Percentiles rank a stretch among this genome's conserved stretches.
phyloP scores from a whole-genome alignment of 92 coral and sea anemone genomes.

The Phenganax stokvisi region DNA sequence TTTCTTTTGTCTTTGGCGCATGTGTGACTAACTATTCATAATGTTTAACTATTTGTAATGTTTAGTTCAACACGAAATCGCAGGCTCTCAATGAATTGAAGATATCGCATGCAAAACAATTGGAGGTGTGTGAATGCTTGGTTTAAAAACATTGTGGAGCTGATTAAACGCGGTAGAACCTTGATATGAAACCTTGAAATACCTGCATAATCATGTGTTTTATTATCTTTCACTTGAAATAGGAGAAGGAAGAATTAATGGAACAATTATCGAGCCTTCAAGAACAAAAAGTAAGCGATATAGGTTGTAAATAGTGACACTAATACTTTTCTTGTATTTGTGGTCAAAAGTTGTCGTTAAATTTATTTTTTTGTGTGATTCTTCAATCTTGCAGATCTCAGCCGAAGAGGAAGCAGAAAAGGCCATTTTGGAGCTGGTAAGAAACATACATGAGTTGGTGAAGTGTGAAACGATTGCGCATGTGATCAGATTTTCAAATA shows the following conservation, averaged over 20 bases:
- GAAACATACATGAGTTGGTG: conserved; percentile 7
- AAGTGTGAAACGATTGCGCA: no score
- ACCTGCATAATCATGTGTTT: neutral
- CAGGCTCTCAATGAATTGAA: conserved; percentile 54
- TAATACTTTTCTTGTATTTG: no score
- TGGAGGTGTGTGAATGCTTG: conserved; percentile 43
- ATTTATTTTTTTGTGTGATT: no score
- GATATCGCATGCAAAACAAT: conserved; percentile 40
- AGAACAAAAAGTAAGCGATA: conserved; percentile 45
- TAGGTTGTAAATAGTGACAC: neutral
- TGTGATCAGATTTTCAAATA: neutral
- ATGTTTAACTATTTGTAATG: neutral
- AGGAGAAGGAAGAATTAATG: conserved; percentile 63
- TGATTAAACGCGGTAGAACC: neutral
- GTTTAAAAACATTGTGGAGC: neutral
- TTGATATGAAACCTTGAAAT: neutral
- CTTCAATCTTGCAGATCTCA: conserved; percentile 40
- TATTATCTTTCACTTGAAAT: neutral
- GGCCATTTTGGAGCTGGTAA: conserved; percentile 69
- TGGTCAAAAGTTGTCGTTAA: no score
- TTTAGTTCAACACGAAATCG: conserved; percentile 62
- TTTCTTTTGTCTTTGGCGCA: no score
- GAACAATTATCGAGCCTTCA: conserved; percentile 55
- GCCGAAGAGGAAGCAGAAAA: conserved; percentile 77
- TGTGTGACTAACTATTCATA: no score